Evolutionary conservation across 92 coral and sea anemone species (phyloP).

Genomic region (Micromussa lordhowensis): DNA sequence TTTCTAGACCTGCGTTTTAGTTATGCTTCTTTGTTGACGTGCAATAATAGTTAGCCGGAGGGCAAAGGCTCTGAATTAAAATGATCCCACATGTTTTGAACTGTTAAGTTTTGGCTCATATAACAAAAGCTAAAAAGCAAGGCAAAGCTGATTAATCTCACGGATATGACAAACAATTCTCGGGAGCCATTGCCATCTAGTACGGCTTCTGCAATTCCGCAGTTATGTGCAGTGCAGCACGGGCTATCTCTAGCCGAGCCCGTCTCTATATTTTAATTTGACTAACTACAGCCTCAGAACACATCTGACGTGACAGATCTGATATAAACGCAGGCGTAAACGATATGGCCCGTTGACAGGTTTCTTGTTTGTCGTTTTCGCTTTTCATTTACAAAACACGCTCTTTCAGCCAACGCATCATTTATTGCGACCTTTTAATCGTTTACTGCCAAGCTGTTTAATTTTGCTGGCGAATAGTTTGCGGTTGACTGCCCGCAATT

Average conservation of each 20-base stretch:
- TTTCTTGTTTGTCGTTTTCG: neutral
- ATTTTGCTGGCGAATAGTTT: neutral
- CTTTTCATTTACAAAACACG: neutral
- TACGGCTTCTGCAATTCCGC: no score
- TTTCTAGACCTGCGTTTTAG: neutral
- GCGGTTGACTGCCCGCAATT: slow-evolving; percentile 38
- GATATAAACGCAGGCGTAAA: neutral
- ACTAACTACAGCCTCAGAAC: neutral
- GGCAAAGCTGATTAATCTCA: neutral
- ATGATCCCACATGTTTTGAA: neutral
- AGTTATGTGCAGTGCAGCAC: no score
- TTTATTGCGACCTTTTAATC: neutral
- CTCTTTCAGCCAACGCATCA: neutral
- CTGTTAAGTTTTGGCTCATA: neutral
- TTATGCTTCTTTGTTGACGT: neutral
- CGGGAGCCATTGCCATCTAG: no score
- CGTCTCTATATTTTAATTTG: neutral
- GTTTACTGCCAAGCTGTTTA: neutral
- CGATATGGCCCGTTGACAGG: neutral
- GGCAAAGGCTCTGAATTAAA: neutral
- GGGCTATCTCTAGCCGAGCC: no score
- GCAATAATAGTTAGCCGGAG: neutral
- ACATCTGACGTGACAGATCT: neutral
- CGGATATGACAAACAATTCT: neutral
- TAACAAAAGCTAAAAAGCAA: neutral